Conservation (phyloP, 2,113 vertebrate genomes). For the Ranitomeya imitator region DNA sequence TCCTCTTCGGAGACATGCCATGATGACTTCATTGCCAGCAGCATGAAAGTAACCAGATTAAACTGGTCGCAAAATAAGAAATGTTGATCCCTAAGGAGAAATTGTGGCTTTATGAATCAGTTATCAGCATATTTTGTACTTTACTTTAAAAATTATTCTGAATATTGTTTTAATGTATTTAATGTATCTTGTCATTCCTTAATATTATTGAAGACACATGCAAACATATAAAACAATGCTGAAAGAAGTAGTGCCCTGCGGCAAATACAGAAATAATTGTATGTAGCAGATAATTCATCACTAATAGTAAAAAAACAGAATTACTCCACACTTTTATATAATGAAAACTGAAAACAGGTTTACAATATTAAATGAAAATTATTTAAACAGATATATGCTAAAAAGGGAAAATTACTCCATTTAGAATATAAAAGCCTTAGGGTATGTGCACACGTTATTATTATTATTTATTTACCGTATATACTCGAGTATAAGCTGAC, state of each 20-base stretch:
- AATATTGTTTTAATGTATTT: background rate
- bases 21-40: conserved; percentile 1
- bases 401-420: too few relatives aligned
- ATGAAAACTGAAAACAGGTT: too few relatives aligned
- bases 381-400: too few relatives aligned
- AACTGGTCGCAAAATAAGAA: conserved; percentile 6
- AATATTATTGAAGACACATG: background rate
- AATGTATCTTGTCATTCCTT: background rate
- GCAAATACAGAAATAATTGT: background rate
- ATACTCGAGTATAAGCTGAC: too few relatives aligned
- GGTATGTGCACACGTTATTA: too few relatives aligned
- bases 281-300: background rate
- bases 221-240: background rate
- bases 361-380: too few relatives aligned
- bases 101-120: conserved; percentile 17
- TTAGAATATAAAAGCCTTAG: too few relatives aligned
- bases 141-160: background rate
- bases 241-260: background rate
- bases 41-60: conserved; percentile 11
- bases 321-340: too few relatives aligned
- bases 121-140: background rate
- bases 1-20: background rate
- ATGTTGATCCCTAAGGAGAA: background rate
- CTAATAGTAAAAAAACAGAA: too few relatives aligned
- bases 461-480: too few relatives aligned